Evolutionary conservation across 2,113 vertebrate species (phyloP).

Genomic region (Ictalurus punctatus): DNA sequence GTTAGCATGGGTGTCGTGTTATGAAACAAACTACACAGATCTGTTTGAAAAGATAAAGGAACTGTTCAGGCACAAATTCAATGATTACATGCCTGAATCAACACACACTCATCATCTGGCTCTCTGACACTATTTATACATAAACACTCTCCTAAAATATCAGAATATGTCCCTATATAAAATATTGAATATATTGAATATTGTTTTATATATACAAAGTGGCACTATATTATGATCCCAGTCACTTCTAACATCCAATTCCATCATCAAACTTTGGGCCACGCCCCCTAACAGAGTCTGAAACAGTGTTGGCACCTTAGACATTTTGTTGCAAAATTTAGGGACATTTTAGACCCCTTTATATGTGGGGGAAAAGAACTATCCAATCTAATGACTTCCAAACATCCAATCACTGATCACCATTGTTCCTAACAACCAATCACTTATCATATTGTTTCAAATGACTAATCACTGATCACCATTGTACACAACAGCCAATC

Average conservation of each 20-base stretch:
- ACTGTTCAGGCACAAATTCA: background rate
- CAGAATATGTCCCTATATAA: background rate
- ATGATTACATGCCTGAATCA: background rate
- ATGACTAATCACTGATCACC: background rate
- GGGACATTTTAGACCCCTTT: background rate
- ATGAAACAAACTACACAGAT: conserved; percentile 4
- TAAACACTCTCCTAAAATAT: background rate
- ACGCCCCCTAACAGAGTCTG: background rate
- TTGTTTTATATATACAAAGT: background rate
- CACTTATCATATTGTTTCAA: background rate
- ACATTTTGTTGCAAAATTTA: background rate
- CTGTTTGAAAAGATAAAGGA: background rate
- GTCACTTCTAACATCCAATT: background rate
- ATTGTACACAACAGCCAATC: no score
- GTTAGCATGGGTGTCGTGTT: background rate
- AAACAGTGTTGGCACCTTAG: background rate
- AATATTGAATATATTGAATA: background rate
- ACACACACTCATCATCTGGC: background rate
- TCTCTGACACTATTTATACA: background rate
- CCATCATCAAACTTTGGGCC: background rate
- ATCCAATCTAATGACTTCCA: background rate
- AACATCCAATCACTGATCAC: background rate
- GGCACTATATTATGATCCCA: background rate
- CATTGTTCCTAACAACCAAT: background rate
- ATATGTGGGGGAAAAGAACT: background rate